Percentiles rank a stretch among this genome's conserved stretches.
Conservation (phyloP, 37 sponge, comb jelly and placozoan genomes). For the Oopsacas minuta region DNA sequence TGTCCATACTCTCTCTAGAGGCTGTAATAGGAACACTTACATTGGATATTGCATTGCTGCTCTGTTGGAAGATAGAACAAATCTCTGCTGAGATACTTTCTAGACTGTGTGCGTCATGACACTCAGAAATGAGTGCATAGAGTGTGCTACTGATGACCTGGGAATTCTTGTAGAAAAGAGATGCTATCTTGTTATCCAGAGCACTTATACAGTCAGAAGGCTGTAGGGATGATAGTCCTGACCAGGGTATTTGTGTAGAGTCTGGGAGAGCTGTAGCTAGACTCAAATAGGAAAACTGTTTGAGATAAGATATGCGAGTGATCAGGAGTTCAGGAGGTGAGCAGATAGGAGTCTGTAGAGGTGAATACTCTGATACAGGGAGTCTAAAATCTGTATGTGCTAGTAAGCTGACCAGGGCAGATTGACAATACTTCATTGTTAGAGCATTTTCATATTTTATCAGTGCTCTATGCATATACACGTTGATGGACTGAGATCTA, state of each 20-base stretch:
- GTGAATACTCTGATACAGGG: background rate
- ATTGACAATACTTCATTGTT: slow-evolving; percentile 51
- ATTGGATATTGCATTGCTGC: background rate
- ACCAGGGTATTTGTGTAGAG: background rate
- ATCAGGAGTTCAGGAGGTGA: background rate
- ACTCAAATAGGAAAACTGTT: background rate
- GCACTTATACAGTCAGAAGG: background rate
- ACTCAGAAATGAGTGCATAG: background rate
- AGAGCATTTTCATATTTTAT: slow-evolving; percentile 41
- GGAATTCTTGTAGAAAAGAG: slow-evolving; percentile 20
- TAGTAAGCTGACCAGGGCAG: slow-evolving; percentile 20
- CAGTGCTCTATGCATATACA: background rate
- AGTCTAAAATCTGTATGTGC: background rate
- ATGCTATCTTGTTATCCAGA: background rate
- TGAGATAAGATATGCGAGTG: slow-evolving; percentile 12
- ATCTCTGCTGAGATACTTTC: background rate
- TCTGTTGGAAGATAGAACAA: slow-evolving; percentile 16
- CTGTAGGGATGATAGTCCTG: slow-evolving; percentile 22
- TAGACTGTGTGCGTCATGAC: background rate
- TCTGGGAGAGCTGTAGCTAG: background rate
- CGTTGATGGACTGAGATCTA: background rate
- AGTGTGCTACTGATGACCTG: slow-evolving; percentile 13
- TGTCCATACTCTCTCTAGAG: background rate
- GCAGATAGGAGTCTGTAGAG: background rate
- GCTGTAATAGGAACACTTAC: background rate